Evolutionary conservation across 2,888 invertebrate species (phyloP).

Genomic region (Kryphioiulus occultus): DNA sequence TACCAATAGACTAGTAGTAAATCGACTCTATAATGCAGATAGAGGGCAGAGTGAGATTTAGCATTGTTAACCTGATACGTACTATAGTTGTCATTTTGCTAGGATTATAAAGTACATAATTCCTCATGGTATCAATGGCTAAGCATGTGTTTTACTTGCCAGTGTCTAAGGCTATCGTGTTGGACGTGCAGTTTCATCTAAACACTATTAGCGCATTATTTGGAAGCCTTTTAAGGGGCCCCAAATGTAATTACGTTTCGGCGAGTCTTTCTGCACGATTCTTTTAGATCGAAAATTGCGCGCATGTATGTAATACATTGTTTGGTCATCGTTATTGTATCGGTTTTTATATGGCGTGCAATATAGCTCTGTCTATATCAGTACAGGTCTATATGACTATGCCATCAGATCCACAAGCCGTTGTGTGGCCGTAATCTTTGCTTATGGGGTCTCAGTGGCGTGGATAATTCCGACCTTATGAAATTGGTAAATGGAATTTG

Average conservation of each 20-base stretch:
- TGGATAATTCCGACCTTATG: slow-evolving; percentile 45
- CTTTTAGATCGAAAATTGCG: slow-evolving; percentile 5
- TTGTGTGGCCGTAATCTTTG: slow-evolving; percentile 35
- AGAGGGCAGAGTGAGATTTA: too few relatives aligned
- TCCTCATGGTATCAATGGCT: too few relatives aligned
- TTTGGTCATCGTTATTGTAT: slow-evolving; percentile 27
- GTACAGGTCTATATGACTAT: not conserved
- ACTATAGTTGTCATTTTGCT: too few relatives aligned
- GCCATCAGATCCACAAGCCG: not conserved
- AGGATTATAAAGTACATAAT: too few relatives aligned
- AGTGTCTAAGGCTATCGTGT: not conserved
- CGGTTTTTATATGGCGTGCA: not conserved
- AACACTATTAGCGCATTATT: slow-evolving; percentile 24
- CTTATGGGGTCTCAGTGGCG: slow-evolving; percentile 45
- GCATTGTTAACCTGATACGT: too few relatives aligned
- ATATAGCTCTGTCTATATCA: not conserved
- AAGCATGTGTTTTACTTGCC: not conserved
- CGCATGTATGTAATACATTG: slow-evolving; percentile 4
- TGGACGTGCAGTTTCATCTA: not conserved
- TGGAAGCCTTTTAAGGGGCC: slow-evolving; percentile 26
- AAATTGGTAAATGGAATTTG: slow-evolving; percentile 47
- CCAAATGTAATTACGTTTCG: slow-evolving; percentile 29
- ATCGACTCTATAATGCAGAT: too few relatives aligned
- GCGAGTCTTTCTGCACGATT: not conserved
- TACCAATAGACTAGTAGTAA: too few relatives aligned